phyloP scores from a whole-genome alignment of 2,113 vertebrate genomes.

The Ellobius talpinus region DNA sequence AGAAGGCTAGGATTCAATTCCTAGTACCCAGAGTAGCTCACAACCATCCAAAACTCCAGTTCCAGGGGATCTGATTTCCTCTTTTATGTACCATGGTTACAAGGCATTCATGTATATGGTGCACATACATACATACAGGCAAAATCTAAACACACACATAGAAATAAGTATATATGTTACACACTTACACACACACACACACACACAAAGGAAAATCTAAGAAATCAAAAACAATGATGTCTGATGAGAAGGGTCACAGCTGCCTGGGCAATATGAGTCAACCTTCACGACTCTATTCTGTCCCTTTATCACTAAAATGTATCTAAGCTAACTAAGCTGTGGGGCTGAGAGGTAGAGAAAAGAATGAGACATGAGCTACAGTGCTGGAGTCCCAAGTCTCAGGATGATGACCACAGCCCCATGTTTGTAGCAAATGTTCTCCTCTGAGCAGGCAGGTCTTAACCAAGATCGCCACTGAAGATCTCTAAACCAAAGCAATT shows the following conservation, averaged over 20 bases:
- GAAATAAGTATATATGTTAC: too few species aligned
- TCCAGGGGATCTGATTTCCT: neutral
- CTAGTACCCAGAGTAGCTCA: neutral
- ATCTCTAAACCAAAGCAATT: conserved; percentile 67
- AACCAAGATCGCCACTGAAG: conserved; percentile 64
- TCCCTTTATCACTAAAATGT: neutral
- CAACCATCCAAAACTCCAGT: neutral
- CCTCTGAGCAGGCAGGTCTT: conserved; percentile 49
- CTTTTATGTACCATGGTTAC: neutral
- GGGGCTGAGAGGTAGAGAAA: neutral
- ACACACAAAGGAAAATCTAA: neutral
- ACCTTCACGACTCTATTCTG: neutral
- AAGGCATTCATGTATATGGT: too few species aligned
- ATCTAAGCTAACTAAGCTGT: conserved; percentile 30
- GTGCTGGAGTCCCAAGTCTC: neutral
- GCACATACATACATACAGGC: neutral
- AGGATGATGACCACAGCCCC: neutral
- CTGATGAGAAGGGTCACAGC: neutral
- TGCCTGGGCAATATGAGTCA: neutral
- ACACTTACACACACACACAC: too few species aligned
- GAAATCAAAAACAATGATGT: neutral
- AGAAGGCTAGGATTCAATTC: neutral
- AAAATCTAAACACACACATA: neutral
- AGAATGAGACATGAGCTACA: neutral
- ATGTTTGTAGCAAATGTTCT: conserved; percentile 12